These are phyloP conservation scores for Marcusenius ussheri DNA, from an alignment of 2,113 vertebrate species.

Conservation along the genomic window DNA sequence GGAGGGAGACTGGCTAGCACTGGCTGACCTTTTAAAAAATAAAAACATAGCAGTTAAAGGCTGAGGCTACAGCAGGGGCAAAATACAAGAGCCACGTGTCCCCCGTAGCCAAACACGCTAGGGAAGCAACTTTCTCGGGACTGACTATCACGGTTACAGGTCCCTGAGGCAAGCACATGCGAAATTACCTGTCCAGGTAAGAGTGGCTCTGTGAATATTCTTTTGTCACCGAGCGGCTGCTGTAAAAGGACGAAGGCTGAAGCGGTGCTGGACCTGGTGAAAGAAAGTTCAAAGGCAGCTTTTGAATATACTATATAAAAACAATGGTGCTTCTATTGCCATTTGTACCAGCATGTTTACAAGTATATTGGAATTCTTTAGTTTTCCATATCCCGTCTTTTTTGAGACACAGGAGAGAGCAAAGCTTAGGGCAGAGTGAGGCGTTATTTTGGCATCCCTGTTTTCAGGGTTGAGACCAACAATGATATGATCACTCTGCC, in stretches of 20 bases:
- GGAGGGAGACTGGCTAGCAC: slow-evolving; percentile 63
- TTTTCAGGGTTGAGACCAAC: no score
- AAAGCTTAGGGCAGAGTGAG: not conserved
- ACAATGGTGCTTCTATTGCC: not conserved
- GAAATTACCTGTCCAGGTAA: slow-evolving; percentile 75
- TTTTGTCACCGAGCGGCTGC: slow-evolving; percentile 74
- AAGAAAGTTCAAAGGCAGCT: not conserved
- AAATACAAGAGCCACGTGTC: not conserved
- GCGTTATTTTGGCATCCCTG: not conserved
- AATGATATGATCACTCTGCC: not conserved
- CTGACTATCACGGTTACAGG: not conserved
- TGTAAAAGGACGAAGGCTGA: slow-evolving; percentile 85
- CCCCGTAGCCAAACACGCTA: not conserved
- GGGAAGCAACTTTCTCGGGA: not conserved
- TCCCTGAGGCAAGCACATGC: not conserved
- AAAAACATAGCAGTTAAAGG: not conserved
- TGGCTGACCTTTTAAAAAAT: slow-evolving; percentile 57
- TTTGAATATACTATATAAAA: not conserved
- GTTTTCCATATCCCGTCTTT: not conserved
- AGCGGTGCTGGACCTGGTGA: slow-evolving; percentile 75
- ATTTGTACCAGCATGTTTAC: not conserved
- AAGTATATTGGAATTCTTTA: not conserved
- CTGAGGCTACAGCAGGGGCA: not conserved
- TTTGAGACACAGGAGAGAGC: not conserved
- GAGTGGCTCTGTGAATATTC: slow-evolving; percentile 74